These are phyloP conservation scores for Caenorhabditis sinica DNA, from an alignment of 2,888 invertebrate species.

Conservation along the genomic window DNA sequence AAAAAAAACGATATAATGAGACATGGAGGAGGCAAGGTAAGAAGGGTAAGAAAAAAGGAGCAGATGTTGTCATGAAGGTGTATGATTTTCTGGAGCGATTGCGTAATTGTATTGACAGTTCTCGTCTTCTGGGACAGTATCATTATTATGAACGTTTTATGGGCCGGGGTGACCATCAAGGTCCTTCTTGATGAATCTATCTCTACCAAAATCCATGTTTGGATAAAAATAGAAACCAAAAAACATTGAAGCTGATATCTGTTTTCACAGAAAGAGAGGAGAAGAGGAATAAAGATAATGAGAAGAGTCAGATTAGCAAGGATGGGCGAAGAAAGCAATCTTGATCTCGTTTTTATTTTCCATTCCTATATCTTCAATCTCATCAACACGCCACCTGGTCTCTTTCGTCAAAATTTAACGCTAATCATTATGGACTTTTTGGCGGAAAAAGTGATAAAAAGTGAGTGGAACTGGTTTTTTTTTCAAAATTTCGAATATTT, in stretches of 20 bases:
- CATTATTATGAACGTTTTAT: conserved; percentile 65
- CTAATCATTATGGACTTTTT: conserved; percentile 60
- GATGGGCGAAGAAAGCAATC: conserved; percentile 17
- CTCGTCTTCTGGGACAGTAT: conserved; percentile 53
- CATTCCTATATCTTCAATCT: conserved; percentile 1
- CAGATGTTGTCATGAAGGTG: conserved; percentile 61
- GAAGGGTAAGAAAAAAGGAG: conserved; percentile 15
- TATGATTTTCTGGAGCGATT: conserved; percentile 60
- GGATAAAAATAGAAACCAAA: neutral
- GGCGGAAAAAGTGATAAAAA: conserved; percentile 53
- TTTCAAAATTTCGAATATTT: neutral
- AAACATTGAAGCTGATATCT: neutral
- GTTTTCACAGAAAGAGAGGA: conserved; percentile 2
- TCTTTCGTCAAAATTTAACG: conserved; percentile 43
- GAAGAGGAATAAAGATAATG: conserved; percentile 33
- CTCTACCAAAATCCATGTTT: neutral
- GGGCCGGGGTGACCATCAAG: conserved; percentile 35
- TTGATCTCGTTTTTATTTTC: conserved; percentile 44
- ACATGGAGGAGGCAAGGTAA: conserved; percentile 18
- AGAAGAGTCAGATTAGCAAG: conserved; percentile 41
- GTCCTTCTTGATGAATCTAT: conserved; percentile 10
- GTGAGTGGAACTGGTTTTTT: conserved; percentile 26
- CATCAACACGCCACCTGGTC: conserved; percentile 35
- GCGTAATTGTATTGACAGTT: conserved; percentile 70
- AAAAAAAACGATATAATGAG: conserved; percentile 23